Evolutionary conservation across 2,797 vertebrate genomes (phyloP), one percentile per base, ranked within the genome.

Genomic region (Decapterus maruadsi): DNA sequence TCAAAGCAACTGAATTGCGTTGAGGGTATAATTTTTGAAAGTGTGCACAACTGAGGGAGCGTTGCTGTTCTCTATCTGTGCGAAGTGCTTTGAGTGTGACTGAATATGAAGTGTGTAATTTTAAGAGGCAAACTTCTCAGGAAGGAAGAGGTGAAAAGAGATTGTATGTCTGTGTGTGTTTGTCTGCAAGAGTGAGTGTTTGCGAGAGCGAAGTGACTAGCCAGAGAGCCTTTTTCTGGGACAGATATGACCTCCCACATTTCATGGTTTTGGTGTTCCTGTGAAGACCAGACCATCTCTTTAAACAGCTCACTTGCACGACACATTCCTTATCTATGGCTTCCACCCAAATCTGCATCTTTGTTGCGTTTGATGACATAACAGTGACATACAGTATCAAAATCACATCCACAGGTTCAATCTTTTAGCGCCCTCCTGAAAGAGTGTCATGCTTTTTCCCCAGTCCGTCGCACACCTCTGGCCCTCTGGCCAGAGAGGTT

Each of bases 21-120:
- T 45, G 69, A 77, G 68, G 62, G 72, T 77, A 68, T 81, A 72
- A 78, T 75, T 75, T 87, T 67, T 82, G 2, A 74, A 77, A 82
- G 69, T 84, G 60, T 75, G 68, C 53, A 68, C 62, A 66, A 64
- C n/a, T 22, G 62, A 31, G 48, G 51, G 72, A 56, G 50, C 54
- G 55, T 69, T 68, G 64, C 71, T 68, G 42, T 26, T 84, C 34
- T 78, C 46, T 75, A 60, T 69, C 55, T 46, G 45, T 50, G 58
- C 4, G 51, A 83, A 72, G 53, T n/a, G 16, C 42, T 75, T 61
- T 64, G 68, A 77, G 75, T 59, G 72, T 26, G 38, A 62, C 69
- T 81, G 29, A 76, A 83, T 73, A 61, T 73, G 54, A 67, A 82
- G 68, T 76, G 78, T 72, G 46, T 63, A 2, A 73, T 81, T 85